A percentile compares a stretch with the other conserved stretches of the same genome.
Conservation (phyloP, 2,888 invertebrate species). For the Eristalinus sepulchralis region DNA sequence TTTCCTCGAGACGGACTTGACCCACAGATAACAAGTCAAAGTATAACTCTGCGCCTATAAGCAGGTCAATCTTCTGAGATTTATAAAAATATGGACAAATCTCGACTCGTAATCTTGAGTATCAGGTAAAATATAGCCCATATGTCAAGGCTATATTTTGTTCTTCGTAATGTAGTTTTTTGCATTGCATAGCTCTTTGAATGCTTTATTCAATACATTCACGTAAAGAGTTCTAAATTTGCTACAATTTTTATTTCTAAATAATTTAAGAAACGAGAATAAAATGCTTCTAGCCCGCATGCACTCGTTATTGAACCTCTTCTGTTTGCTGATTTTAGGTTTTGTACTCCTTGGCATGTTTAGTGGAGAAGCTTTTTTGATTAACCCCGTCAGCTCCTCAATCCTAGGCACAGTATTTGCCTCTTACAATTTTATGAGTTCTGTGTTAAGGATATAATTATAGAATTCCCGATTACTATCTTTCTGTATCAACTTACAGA, state of each 20-base stretch:
- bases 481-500: too few relatives aligned
- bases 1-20: neutral
- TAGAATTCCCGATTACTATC: neutral
- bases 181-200: neutral
- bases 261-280: constrained; percentile 11
- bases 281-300: neutral
- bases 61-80: too few relatives aligned
- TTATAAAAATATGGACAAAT: too few relatives aligned
- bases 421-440: neutral
- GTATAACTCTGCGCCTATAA: too few relatives aligned
- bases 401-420: constrained; percentile 1
- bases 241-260: neutral
- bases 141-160: constrained; percentile 4
- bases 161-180: neutral
- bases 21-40: neutral
- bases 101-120: too few relatives aligned
- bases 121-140: too few relatives aligned
- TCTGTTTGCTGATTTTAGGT: neutral
- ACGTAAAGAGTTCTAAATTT: neutral
- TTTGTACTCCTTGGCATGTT: too few relatives aligned
- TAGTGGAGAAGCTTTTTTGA: too few relatives aligned
- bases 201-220: neutral
- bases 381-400: neutral
- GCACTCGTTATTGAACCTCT: constrained; percentile 8
- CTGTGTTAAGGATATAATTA: neutral